These are phyloP conservation scores for Phataginus tetradactyla DNA, from an alignment of 2,797 vertebrate species.

Conservation along the genomic window DNA sequence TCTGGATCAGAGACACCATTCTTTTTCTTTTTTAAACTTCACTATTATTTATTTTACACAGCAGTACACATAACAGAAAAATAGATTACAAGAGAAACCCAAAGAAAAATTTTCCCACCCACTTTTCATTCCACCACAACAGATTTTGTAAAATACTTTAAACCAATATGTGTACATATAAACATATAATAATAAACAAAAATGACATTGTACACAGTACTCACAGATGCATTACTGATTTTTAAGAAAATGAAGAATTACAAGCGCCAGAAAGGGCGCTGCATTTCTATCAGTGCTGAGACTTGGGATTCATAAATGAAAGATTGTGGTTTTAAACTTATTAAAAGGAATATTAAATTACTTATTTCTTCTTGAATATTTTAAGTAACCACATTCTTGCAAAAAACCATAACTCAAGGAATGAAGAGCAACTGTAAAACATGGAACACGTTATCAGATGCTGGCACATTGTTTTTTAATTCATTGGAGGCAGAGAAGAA, in stretches of 20 bases:
- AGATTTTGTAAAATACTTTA: not conserved
- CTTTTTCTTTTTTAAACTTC: not conserved
- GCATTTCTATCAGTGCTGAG: not conserved
- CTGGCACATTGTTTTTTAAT: not conserved
- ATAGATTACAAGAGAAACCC: not conserved
- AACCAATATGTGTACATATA: not conserved
- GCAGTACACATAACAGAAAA: not conserved
- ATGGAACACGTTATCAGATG: not conserved
- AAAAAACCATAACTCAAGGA: not conserved
- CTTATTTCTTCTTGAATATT: not conserved
- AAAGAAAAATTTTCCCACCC: not conserved
- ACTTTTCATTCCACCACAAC: not conserved
- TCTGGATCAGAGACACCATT: not conserved
- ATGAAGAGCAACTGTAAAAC: not conserved
- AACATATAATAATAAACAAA: not conserved
- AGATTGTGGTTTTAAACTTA: conserved; percentile 1
- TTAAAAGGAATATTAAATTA: not conserved
- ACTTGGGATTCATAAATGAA: not conserved
- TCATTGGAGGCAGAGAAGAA: not conserved
- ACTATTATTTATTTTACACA: not conserved
- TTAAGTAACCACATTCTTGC: not conserved
- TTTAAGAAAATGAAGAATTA: not conserved
- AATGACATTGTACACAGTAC: not conserved
- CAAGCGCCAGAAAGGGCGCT: not conserved
- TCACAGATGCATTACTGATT: not conserved